Evolutionary conservation across 2,888 invertebrate genomes (phyloP).

Genomic region (Caenorhabditis parvicauda): DNA sequence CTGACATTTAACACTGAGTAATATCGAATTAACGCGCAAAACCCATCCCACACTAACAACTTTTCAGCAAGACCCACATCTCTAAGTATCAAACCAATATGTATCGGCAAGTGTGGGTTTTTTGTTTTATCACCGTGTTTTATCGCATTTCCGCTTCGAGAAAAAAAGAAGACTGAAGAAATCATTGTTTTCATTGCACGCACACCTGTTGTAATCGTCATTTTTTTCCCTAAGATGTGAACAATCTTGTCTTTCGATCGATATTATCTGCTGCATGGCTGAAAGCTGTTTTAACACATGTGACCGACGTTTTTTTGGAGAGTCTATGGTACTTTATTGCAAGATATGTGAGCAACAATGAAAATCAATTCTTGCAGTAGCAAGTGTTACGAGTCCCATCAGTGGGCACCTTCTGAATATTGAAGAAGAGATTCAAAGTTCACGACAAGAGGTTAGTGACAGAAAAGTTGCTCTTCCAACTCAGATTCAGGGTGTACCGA

Average conservation of each 20-base stretch:
- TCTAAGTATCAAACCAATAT: conserved; percentile 80
- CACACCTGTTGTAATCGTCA: too few relatives aligned
- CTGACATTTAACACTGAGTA: too few relatives aligned
- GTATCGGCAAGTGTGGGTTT: conserved; percentile 53
- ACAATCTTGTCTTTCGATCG: too few relatives aligned
- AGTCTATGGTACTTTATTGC: too few relatives aligned
- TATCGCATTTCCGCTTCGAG: too few relatives aligned
- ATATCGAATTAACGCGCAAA: too few relatives aligned
- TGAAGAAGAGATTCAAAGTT: conserved; percentile 37
- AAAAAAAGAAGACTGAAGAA: too few relatives aligned
- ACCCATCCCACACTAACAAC: too few relatives aligned
- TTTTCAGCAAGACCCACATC: conserved; percentile 92
- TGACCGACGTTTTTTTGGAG: not conserved
- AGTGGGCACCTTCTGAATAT: conserved; percentile 43
- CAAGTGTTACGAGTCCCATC: conserved; percentile 40
- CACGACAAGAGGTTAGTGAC: conserved; percentile 14
- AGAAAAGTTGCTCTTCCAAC: too few relatives aligned
- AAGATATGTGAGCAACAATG: too few relatives aligned
- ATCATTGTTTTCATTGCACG: too few relatives aligned
- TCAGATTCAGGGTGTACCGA: conserved; percentile 36
- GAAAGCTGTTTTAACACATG: not conserved
- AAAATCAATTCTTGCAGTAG: conserved; percentile 30
- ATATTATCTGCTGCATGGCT: not conserved
- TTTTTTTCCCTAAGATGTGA: too few relatives aligned
- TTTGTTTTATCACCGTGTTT: conserved; percentile 21